Evolutionary conservation across 2,888 invertebrate genomes (phyloP).

Genomic region (Hirtodrosophila trivittata): DNA sequence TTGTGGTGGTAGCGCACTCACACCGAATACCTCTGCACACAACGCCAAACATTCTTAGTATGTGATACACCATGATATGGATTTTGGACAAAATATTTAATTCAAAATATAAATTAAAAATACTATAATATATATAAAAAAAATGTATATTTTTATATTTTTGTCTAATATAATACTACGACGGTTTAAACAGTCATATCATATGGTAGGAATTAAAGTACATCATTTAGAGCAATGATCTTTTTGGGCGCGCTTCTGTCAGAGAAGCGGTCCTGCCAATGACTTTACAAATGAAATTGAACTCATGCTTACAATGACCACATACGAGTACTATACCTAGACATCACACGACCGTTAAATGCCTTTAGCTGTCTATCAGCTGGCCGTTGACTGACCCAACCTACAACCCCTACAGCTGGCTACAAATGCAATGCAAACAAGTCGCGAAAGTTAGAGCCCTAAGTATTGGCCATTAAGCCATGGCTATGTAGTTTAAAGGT

Average conservation of each 20-base stretch:
- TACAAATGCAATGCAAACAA: conserved; percentile 71
- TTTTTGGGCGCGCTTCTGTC: neutral
- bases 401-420: conserved; percentile 16
- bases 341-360: conserved; percentile 61
- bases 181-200: too few relatives aligned
- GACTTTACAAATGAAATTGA: conserved; percentile 49
- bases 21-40: conserved; percentile 18
- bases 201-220: too few relatives aligned
- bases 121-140: neutral
- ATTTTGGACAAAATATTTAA: too few relatives aligned
- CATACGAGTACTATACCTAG: conserved; percentile 13
- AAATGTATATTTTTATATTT: too few relatives aligned
- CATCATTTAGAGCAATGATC: conserved; percentile 3
- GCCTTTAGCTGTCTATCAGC: conserved; percentile 40
- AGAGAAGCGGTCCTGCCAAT: conserved; percentile 51
- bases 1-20: conserved; percentile 5
- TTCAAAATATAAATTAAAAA: too few relatives aligned
- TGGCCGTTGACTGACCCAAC: conserved; percentile 18
- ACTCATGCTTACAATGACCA: conserved; percentile 34
- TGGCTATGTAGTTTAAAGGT: conserved; percentile 19
- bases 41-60: neutral
- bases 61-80: too few relatives aligned
- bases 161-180: too few relatives aligned
- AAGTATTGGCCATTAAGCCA: conserved; percentile 55
- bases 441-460: conserved; percentile 39